Base-by-base conservation (phyloP, 2,113 vertebrate genomes). In the Otis tarda region DNA sequence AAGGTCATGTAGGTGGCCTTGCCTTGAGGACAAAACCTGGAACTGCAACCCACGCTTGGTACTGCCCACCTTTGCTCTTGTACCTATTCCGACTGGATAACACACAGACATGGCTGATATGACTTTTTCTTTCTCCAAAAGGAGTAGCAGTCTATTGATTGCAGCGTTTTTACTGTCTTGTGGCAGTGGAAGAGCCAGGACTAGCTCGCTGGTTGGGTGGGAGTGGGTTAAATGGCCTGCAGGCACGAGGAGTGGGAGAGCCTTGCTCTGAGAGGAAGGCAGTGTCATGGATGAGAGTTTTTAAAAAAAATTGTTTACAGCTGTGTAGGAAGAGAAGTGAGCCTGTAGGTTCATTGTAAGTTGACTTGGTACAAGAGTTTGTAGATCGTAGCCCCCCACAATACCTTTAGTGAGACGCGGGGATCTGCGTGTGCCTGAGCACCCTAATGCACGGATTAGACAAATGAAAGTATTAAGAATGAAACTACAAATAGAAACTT, bases 51-150 rank as follows among this genome's bases (percentile, higher is more conserved):
- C 25, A 2, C 16, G 16, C 39, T 16, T 70, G 10, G 8, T 55
- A 17, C 24, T 18, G 10, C 31, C 53, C 30, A 7, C 59, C 69
- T 39, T 39, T 8, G 3, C 7, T n/a, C 4, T 22, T 28, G 41
- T 43, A 9, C 30, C 45, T 12, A 15, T 27, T 45, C 16, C 80
- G 31, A 3, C 23, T 18, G 30, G 23, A 20, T 24, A 24, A 47
- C 4, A 35, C 12, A 33, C 10, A 22, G 27, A 27, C 4, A 8
- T 43, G 31, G 8, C 19, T 43, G 45, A 13, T 20, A 11, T 0
- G 14, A n/a, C 14, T 77, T 33, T 21, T 19, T 30, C 11, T 18
- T 57, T 52, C 57, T 81, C 50, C 31, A 43, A 43, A 43, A 43
- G 41, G 41, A 43, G 41, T 6, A 43, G 14, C 41, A 17, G 6